Evolutionary conservation across 64 coral and sea anemone species (phyloP), one percentile per base, ranked within the genome.

Genomic region (Dendronephthya gigantea): DNA sequence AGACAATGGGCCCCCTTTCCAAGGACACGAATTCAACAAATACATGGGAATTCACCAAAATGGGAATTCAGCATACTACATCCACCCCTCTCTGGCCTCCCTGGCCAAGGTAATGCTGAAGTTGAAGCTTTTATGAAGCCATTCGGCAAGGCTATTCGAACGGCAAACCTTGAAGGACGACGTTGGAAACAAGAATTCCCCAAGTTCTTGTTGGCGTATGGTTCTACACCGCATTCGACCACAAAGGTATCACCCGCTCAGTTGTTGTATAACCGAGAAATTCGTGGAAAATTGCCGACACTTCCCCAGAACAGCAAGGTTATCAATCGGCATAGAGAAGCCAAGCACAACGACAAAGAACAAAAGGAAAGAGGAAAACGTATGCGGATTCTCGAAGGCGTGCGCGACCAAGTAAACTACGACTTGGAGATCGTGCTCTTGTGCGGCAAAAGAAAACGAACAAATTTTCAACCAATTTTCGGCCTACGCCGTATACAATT

Each of bases 1-100:
- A 11, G 41, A 45, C 11, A 45, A 45, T 45, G 41, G 41, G 41
- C 41, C 58, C 2, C 29, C 58, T 5, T 66, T 66, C 29, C 58
- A 22, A 22, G 22, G 58, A 5, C 2, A n/a, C 19, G 58, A 66
- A 17, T 22, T 22, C 19, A 3, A 66, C 4, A 5, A 22, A 5
- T 30, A 66, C 45, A 49, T 84, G 83, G 15, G 25, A 1, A 16
- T 4, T 48, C 17, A 11, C n/a, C n/a, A n/a, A n/a, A n/a, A 23
- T 49, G 23, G 83, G 83, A n/a, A 55, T 84, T 52, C 1, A 50
- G 19, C 83, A 84, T 35, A 10, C 17, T 4, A 49, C 83, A 1
- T 49, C 47, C 28, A 84, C 83, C 4, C 83, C 83, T 4, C 47
- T 45, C 41, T 84, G 83, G 83, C 83, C 83, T 84, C n/a, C n/a